These are phyloP conservation scores for Callopanchax toddi DNA, from an alignment of 2,113 vertebrate species.

Conservation along the genomic window DNA sequence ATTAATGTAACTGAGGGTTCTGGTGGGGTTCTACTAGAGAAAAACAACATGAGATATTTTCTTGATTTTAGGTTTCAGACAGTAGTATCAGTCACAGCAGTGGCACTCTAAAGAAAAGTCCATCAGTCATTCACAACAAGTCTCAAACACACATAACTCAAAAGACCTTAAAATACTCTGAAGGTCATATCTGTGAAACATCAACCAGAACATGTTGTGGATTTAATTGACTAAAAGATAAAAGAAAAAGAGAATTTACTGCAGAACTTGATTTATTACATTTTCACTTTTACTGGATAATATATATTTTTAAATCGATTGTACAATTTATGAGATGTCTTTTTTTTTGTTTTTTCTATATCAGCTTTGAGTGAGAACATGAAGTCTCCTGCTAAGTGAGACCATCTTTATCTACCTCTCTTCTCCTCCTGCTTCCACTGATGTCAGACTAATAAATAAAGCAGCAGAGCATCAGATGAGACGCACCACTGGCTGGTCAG, in stretches of 20 bases:
- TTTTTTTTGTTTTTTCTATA: neutral
- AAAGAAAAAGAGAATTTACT: constrained; percentile 13
- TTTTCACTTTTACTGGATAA: neutral
- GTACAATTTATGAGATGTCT: neutral
- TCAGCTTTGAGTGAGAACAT: neutral
- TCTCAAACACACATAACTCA: no score
- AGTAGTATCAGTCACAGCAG: no score
- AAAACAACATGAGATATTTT: no score
- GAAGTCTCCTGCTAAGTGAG: neutral
- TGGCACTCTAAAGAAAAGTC: no score
- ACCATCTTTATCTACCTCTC: neutral
- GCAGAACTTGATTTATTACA: neutral
- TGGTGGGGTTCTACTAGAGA: no score
- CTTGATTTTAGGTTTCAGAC: no score
- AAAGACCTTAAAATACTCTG: no score
- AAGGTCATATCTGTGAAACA: no score
- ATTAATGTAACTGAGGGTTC: no score
- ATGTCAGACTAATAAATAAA: constrained; percentile 53
- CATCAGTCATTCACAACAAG: no score
- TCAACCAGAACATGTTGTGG: no score
- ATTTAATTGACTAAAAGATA: no score
- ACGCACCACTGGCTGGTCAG: constrained; percentile 24
- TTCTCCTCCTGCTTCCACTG: constrained; percentile 11
- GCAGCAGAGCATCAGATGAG: constrained; percentile 22
- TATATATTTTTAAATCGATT: neutral